Evolutionary conservation across 2,888 invertebrate species (phyloP).

Genomic region (Ectemnius cavifrons): DNA sequence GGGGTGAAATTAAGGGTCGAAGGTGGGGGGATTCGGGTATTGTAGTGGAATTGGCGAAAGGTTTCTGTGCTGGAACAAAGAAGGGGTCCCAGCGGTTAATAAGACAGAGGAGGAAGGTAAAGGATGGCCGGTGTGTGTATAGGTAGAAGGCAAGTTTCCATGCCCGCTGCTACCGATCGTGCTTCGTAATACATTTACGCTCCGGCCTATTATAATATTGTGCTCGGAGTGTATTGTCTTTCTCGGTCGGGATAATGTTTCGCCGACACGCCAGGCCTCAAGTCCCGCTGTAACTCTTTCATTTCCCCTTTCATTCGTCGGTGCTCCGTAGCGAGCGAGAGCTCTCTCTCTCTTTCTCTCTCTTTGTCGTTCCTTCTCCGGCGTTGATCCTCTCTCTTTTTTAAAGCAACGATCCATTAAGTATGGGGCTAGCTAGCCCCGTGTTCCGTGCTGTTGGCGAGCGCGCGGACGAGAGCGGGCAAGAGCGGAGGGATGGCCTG

Average conservation of each 20-base stretch:
- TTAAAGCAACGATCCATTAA: conserved; percentile 61
- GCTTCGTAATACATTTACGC: conserved; percentile 64
- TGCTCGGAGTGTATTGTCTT: conserved; percentile 71
- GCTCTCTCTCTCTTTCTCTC: conserved; percentile 2
- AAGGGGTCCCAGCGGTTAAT: conserved; percentile 51
- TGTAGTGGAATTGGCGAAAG: conserved; percentile 25
- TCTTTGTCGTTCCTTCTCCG: background rate
- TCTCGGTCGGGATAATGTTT: conserved; percentile 70
- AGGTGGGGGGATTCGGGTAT: conserved; percentile 9
- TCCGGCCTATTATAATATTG: conserved; percentile 68
- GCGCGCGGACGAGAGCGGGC: background rate
- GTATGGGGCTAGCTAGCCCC: conserved; percentile 46
- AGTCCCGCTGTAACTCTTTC: conserved; percentile 63
- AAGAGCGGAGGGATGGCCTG: conserved; percentile 26
- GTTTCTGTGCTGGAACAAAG: conserved; percentile 44
- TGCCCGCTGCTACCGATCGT: conserved; percentile 61
- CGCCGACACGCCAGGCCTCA: conserved; percentile 70
- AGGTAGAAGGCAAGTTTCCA: conserved; percentile 54
- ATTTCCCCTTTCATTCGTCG: conserved; percentile 50
- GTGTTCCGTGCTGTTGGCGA: conserved; percentile 8
- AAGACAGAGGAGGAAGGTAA: conserved; percentile 43
- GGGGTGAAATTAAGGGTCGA: background rate
- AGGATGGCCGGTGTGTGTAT: conserved; percentile 14
- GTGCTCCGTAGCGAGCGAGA: background rate
- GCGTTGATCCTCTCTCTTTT: conserved; percentile 14